Evolutionary conservation across 2,888 invertebrate species (phyloP), one percentile per base, ranked within the genome.

Genomic region (Trachelus tabidus): DNA sequence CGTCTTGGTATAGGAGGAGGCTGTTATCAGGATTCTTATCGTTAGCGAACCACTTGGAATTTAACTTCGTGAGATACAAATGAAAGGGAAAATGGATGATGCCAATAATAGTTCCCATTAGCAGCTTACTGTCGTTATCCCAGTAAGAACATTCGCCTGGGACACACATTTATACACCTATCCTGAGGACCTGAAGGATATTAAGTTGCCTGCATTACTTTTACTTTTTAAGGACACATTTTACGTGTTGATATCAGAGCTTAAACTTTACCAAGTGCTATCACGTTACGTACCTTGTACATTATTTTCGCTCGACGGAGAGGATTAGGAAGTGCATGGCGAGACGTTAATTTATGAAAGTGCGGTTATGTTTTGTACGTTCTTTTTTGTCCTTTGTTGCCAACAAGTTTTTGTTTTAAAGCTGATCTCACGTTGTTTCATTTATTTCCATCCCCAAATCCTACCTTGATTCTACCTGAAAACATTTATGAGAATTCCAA

Each of bases 1-100:
- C 81, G 96, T 97, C 87, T 94, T 97, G 88, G 97, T 97, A 86
- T 97, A 93, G 77, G 75, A 79, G 76, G 9, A 56, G 56, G 56
- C 56, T 56, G 56, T 56, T 56, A 23, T 56, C 56, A 56, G 56
- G 56, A 56, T 56, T 56, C 23, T 56, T 56, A 56, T 56, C 56
- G 56, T 56, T 56, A 56, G 23, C 56, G 9, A 56, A 56, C 23
- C 56, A 56, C 56, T 56, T 56, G 56, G 56, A 23, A 56, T 23
- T 56, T 56, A 56, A 56, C 56, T 56, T 56, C 23, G 56, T 23
- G 56, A 56, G 56, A 56, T 56, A 56, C 56, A 56, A 56, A 56
- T 56, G 56, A 56, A 56, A 56, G 56, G 23, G 23, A 56, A 56
- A 56, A 23, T 56, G 56, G 56, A 56, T 9, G 56, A 56, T 56